Conservation (phyloP, 2,113 vertebrate species). For the Macrotis lagotis region DNA sequence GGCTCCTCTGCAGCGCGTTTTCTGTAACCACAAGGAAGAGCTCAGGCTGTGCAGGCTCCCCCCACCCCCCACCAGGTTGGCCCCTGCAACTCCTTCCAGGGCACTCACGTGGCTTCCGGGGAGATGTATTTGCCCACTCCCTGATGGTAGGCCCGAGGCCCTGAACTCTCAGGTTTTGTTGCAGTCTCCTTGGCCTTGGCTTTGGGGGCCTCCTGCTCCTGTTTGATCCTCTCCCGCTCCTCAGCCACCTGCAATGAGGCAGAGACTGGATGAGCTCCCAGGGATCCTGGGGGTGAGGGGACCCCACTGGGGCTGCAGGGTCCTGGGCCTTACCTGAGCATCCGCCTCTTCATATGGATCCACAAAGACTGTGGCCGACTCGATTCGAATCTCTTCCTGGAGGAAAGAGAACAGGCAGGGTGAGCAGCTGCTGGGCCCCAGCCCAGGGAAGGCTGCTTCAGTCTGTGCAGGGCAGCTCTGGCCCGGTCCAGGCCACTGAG, state of each 20-base stretch:
- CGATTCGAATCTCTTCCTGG: slow-evolving; percentile 93
- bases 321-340: slow-evolving; percentile 86
- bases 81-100: not conserved
- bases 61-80: not conserved
- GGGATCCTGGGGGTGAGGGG: slow-evolving; percentile 76
- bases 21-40: slow-evolving; percentile 77
- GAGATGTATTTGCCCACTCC: slow-evolving; percentile 98
- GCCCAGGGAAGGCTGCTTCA: too few species aligned
- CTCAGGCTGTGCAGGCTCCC: too few species aligned
- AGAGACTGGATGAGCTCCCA: fast-evolving
- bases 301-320: fast-evolving
- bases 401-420: not conserved
- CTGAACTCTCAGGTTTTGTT: slow-evolving; percentile 82
- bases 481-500: too few species aligned
- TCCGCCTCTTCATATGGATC: slow-evolving; percentile 98
- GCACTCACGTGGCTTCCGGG: slow-evolving; percentile 88
- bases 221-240: slow-evolving; percentile 88
- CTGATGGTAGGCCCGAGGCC: slow-evolving; percentile 90
- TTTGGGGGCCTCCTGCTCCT: slow-evolving; percentile 86
- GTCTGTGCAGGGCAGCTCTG: too few species aligned
- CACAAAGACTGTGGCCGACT: slow-evolving; percentile 92
- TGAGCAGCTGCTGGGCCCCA: fast-evolving
- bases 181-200: slow-evolving; percentile 76
- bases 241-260: slow-evolving; percentile 88
- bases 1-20: slow-evolving; percentile 87